phyloP scores from a whole-genome alignment of 2,797 vertebrate genomes.

The Bothrops alternatus region DNA sequence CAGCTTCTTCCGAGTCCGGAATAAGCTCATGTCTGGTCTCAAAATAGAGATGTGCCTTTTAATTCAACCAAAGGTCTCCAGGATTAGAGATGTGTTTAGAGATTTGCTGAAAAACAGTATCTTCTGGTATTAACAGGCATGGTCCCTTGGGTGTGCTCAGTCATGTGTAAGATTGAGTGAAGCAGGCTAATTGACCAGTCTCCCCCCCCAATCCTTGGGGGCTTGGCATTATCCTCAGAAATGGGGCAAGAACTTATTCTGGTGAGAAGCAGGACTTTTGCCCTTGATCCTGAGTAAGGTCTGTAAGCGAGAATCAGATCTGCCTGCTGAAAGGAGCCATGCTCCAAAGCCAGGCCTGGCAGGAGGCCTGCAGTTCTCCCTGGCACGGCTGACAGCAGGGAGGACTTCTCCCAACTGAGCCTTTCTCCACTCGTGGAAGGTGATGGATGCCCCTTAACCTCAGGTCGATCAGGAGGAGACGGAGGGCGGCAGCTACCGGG shows the following conservation, averaged over 20 bases:
- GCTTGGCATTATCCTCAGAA: background rate
- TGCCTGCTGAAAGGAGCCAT: background rate
- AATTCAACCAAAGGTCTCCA: background rate
- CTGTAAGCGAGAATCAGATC: background rate
- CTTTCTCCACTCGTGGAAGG: background rate
- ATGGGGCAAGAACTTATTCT: background rate
- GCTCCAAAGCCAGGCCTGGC: background rate
- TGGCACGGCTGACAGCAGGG: background rate
- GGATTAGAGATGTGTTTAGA: background rate
- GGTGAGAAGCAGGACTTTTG: background rate
- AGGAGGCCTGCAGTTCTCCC: background rate
- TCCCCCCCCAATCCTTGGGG: background rate
- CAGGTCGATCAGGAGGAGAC: background rate
- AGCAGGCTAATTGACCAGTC: background rate
- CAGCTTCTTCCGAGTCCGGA: background rate
- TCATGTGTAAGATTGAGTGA: too few relatives aligned
- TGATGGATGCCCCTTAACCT: background rate
- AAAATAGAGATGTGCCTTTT: background rate
- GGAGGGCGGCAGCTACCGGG: background rate
- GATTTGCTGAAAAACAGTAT: background rate
- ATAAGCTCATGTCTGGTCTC: background rate
- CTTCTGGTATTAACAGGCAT: too few relatives aligned
- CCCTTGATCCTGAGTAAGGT: background rate
- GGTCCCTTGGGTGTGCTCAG: too few relatives aligned
- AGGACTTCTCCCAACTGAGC: background rate